Conservation (phyloP, 2,888 invertebrate genomes). For the Nematopogon swammerdamellus region DNA sequence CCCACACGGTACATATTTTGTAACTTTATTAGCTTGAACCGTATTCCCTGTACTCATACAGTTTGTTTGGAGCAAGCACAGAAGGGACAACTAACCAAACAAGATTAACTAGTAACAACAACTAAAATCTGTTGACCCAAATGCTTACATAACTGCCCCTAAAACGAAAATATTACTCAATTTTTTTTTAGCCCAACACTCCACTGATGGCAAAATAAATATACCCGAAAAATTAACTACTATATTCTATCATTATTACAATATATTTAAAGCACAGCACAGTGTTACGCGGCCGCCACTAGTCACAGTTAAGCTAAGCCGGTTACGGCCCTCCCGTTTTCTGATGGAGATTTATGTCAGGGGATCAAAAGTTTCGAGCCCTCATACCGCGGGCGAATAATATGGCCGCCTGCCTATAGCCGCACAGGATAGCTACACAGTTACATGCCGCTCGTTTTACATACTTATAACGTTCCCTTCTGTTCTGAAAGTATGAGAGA, state of each 20-base stretch:
- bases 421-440: no score
- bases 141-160: conserved; percentile 26
- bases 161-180: conserved; percentile 42
- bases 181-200: conserved; percentile 33
- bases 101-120: conserved; percentile 34
- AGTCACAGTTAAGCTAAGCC: conserved; percentile 55
- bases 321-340: conserved; percentile 55
- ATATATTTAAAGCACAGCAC: conserved; percentile 51
- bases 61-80: conserved; percentile 1
- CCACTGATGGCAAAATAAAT: conserved; percentile 41
- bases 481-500: no score
- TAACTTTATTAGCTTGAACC: no score
- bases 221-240: conserved; percentile 43
- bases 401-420: no score
- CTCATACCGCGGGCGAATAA: conserved; percentile 18
- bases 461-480: no score
- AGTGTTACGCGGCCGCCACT: conserved; percentile 24
- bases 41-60: no score
- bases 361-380: conserved; percentile 53
- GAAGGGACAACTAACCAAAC: conserved; percentile 33
- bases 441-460: no score
- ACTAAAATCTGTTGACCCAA: conserved; percentile 40
- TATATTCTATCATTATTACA: conserved; percentile 53
- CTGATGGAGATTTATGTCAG: conserved; percentile 56
- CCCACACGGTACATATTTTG: no score